Conservation (phyloP, 37 sponge, comb jelly and placozoan genomes). For the Halisarca cf. caerulea region DNA sequence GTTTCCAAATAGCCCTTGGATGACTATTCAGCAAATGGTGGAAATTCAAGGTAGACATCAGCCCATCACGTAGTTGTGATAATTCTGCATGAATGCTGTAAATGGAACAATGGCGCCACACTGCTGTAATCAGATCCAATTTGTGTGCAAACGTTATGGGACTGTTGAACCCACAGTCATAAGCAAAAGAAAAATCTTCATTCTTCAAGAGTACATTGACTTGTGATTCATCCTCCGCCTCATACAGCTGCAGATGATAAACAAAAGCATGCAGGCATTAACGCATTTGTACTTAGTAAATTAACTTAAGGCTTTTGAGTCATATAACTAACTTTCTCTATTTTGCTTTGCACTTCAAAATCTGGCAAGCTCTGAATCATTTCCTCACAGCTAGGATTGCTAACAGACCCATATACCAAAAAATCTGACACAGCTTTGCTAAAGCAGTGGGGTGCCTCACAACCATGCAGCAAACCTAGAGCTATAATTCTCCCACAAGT, state of each 20-base stretch:
- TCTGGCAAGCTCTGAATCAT: neutral
- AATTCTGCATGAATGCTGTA: slow-evolving; percentile 7
- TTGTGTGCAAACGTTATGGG: neutral
- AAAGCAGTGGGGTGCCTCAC: neutral
- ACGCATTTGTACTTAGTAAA: no score
- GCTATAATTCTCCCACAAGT: neutral
- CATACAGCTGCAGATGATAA: neutral
- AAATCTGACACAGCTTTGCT: neutral
- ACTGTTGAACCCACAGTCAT: neutral
- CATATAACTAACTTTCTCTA: neutral
- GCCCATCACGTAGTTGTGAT: neutral
- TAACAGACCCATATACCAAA: neutral
- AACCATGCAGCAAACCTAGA: neutral
- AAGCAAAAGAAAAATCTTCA: slow-evolving; percentile 1
- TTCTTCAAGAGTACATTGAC: neutral
- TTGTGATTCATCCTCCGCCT: neutral
- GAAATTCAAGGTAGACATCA: neutral
- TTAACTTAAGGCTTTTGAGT: no score
- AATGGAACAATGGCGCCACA: neutral
- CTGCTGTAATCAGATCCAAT: neutral
- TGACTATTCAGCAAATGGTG: neutral
- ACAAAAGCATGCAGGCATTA: no score
- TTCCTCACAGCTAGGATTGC: neutral
- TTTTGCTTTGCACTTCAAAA: neutral
- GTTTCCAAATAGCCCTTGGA: neutral